Evolutionary conservation across 2,888 invertebrate genomes (phyloP).

Genomic region (Leucania comma): DNA sequence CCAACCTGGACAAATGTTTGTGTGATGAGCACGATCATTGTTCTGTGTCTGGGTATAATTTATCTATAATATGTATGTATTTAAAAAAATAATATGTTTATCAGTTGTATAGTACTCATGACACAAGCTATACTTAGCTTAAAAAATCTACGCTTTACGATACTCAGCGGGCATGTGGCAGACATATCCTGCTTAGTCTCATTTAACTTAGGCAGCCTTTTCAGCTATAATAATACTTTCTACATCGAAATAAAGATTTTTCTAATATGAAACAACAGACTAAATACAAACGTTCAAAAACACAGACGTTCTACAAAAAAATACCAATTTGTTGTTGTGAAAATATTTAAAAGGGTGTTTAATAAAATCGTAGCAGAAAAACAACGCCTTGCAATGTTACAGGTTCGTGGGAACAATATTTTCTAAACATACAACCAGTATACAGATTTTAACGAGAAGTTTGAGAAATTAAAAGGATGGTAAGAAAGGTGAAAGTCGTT

Average conservation of each 20-base stretch:
- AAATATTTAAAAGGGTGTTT: slow-evolving; percentile 48
- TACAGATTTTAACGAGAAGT: slow-evolving; percentile 1
- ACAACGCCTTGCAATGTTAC: slow-evolving; percentile 24
- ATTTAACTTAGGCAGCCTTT: too few species aligned
- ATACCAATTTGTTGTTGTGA: slow-evolving; percentile 14
- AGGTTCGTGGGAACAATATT: slow-evolving; percentile 47
- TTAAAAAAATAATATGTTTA: too few species aligned
- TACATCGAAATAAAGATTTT: neutral
- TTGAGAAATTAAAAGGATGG: slow-evolving; percentile 14
- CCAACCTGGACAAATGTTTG: too few species aligned
- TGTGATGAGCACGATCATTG: too few species aligned
- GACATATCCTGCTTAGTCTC: too few species aligned
- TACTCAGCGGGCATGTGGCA: too few species aligned
- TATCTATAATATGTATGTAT: too few species aligned
- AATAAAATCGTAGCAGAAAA: slow-evolving; percentile 50
- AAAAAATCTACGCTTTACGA: too few species aligned
- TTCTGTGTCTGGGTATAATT: too few species aligned
- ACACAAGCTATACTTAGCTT: too few species aligned
- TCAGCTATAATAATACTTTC: too few species aligned
- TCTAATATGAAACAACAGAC: slow-evolving; percentile 10
- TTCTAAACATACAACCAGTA: slow-evolving; percentile 46
- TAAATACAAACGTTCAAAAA: slow-evolving; percentile 4
- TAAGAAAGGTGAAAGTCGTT: neutral
- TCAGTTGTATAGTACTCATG: too few species aligned
- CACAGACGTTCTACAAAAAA: slow-evolving; percentile 21